Percentiles rank a stretch among this genome's conserved stretches.
These are phyloP conservation scores for Nymphalis c-album DNA, from an alignment of 2,888 invertebrate genomes.

Conservation along the genomic window DNA sequence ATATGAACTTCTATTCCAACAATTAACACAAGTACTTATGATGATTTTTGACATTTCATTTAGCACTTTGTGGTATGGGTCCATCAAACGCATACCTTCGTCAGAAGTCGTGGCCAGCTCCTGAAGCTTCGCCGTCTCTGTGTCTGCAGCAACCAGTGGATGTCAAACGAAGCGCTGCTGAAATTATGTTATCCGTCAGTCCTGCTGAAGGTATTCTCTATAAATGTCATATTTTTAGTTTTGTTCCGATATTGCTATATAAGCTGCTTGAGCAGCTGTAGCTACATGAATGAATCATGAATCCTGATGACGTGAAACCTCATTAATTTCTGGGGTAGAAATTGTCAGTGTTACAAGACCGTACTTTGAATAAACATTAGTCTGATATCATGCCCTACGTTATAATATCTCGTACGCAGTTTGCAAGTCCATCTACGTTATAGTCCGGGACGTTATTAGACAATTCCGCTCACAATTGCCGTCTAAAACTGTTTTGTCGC, in stretches of 20 bases:
- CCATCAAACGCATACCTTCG: conserved; percentile 58
- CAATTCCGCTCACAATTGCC: too few relatives aligned
- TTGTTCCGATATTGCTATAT: background rate
- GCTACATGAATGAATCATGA: too few relatives aligned
- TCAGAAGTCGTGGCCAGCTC: conserved; percentile 69
- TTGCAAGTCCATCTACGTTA: too few relatives aligned
- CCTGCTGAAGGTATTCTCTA: conserved; percentile 42
- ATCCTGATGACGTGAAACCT: background rate
- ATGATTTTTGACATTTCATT: background rate
- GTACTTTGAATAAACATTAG: too few relatives aligned
- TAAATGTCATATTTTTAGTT: background rate
- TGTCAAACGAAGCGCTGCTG: background rate
- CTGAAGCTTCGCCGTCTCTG: conserved; percentile 44
- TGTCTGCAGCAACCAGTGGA: conserved; percentile 34
- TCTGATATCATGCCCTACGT: too few relatives aligned
- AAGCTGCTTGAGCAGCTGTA: background rate
- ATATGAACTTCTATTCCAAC: too few relatives aligned
- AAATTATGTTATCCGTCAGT: background rate
- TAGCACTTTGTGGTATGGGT: conserved; percentile 49
- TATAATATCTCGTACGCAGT: too few relatives aligned
- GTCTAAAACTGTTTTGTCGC: too few relatives aligned
- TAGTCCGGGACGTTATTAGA: too few relatives aligned
- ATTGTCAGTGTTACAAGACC: too few relatives aligned
- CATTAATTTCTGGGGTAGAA: background rate
- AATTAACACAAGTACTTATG: too few relatives aligned